Percentiles rank a stretch among this genome's conserved stretches.
These are phyloP conservation scores for Syndactyla subalaris DNA, from an alignment of 2,797 vertebrate species.

Conservation along the genomic window DNA sequence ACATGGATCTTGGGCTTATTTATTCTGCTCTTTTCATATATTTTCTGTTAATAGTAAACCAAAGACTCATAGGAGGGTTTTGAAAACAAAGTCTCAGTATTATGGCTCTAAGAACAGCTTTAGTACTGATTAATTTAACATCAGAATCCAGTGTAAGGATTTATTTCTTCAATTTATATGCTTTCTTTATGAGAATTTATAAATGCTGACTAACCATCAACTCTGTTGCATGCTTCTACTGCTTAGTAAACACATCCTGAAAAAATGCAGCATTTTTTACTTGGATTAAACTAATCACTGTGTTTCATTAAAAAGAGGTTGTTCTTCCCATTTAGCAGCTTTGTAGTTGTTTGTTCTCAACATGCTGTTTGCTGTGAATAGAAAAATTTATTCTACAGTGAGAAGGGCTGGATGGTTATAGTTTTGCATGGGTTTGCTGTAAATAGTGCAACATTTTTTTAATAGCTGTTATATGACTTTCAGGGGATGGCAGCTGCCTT, in stretches of 20 bases:
- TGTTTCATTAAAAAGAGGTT: not conserved
- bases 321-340: conserved; percentile 26
- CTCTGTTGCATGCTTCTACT: conserved; percentile 1
- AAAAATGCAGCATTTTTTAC: not conserved
- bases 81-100: not conserved
- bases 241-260: not conserved
- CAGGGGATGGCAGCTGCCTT: not conserved
- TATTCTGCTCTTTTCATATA: not conserved
- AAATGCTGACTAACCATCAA: not conserved
- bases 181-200: not conserved
- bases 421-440: not conserved
- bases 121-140: not conserved
- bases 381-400: conserved; percentile 5
- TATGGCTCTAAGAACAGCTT: not conserved
- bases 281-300: conserved; percentile 34
- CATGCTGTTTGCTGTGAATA: not conserved
- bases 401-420: not conserved
- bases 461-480: not conserved
- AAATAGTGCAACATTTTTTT: not conserved
- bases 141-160: not conserved
- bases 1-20: not conserved
- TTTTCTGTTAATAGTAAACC: not conserved
- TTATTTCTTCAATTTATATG: not conserved
- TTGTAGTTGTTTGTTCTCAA: not conserved
- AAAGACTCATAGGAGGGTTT: not conserved